Evolutionary conservation across 2,888 invertebrate genomes (phyloP).

Genomic region (Cyclophora punctaria): DNA sequence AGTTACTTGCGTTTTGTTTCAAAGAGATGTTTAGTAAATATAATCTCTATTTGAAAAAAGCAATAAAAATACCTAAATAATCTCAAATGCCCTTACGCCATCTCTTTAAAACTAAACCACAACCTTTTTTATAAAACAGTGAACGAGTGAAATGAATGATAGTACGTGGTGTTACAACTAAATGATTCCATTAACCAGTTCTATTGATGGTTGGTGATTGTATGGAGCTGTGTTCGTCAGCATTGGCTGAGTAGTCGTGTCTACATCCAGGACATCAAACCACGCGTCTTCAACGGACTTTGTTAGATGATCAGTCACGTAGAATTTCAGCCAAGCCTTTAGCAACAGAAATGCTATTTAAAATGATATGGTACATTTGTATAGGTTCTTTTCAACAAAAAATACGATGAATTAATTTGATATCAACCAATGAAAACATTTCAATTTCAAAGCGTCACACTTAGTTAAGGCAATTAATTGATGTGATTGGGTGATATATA

Average conservation of each 20-base stretch:
- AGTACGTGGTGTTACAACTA: constrained; percentile 39
- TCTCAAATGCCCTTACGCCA: constrained; percentile 29
- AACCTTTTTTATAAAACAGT: constrained; percentile 32
- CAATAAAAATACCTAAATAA: constrained; percentile 2
- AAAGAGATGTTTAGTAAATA: constrained; percentile 35
- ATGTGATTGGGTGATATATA: no score
- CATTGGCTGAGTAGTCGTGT: constrained; percentile 56
- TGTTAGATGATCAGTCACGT: constrained; percentile 70
- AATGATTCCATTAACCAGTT: constrained; percentile 70
- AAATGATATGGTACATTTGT: constrained; percentile 20
- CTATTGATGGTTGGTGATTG: constrained; percentile 57
- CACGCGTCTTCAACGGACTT: constrained; percentile 69
- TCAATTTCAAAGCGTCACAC: no score
- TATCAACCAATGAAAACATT: no score
- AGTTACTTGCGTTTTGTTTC: constrained; percentile 28
- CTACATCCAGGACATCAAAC: constrained; percentile 57
- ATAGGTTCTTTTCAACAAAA: constrained; percentile 2
- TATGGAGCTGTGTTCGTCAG: constrained; percentile 45
- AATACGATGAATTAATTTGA: constrained; percentile 5
- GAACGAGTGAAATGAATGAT: constrained; percentile 42
- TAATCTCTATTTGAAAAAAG: constrained; percentile 6
- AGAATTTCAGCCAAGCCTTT: constrained; percentile 76
- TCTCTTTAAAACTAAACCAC: constrained; percentile 49
- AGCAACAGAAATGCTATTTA: constrained; percentile 55
- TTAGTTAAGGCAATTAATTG: no score